phyloP scores from a whole-genome alignment of 2,797 vertebrate species.

The Phoebastria nigripes region DNA sequence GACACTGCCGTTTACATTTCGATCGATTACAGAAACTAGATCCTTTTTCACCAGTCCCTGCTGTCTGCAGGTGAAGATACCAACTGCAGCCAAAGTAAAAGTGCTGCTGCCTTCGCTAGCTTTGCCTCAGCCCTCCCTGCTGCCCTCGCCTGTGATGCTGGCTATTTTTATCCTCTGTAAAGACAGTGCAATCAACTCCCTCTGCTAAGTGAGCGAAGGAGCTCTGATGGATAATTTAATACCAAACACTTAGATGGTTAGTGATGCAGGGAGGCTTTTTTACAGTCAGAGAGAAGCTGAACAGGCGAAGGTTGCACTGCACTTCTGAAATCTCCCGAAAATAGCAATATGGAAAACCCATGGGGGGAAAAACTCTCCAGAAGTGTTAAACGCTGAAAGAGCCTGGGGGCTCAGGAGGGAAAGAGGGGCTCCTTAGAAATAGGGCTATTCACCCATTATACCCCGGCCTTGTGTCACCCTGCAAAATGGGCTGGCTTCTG shows the following conservation, averaged over 20 bases:
- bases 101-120: neutral
- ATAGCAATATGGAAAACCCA: neutral
- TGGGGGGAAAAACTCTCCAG: neutral
- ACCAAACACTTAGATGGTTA: neutral
- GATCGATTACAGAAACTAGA: neutral
- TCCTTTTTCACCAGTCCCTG: neutral
- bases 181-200: slow-evolving; percentile 40
- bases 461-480: neutral
- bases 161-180: slow-evolving; percentile 45
- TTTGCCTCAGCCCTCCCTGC: neutral
- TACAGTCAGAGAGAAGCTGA: slow-evolving; percentile 16
- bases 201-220: neutral
- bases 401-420: neutral
- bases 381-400: neutral
- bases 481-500: neutral
- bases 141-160: neutral
- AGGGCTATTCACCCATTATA: neutral
- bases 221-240: slow-evolving; percentile 50
- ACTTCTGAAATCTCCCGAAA: neutral
- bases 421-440: slow-evolving; percentile 12
- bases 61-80: neutral
- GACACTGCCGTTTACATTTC: rapidly evolving
- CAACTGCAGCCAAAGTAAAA: neutral
- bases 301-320: neutral
- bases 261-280: slow-evolving; percentile 4